phyloP scores from a whole-genome alignment of 2,797 vertebrate species.

The Perdix hodgsoniae region DNA sequence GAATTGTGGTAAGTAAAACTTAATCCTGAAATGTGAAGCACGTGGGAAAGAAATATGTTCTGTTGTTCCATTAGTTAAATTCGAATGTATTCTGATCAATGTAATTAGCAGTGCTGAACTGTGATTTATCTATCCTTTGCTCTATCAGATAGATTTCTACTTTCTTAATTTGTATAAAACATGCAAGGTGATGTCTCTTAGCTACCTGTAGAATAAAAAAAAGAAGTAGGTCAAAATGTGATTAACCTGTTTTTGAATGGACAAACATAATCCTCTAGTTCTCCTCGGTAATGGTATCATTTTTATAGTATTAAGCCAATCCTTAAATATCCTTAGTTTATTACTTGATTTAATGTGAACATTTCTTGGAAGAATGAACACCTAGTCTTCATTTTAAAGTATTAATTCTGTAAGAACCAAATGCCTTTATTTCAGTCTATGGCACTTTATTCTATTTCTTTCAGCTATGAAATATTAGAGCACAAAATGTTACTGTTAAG shows the following conservation, averaged over 20 bases:
- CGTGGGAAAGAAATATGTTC: not conserved
- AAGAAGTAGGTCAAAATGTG: not conserved
- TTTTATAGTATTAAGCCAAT: not conserved
- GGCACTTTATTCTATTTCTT: not conserved
- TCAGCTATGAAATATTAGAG: not conserved
- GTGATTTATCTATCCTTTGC: not conserved
- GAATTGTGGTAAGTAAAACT: not conserved
- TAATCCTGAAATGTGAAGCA: not conserved
- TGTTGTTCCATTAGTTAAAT: not conserved
- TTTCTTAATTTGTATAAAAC: not conserved
- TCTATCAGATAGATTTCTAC: not conserved
- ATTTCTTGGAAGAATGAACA: not conserved
- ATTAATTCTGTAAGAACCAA: not conserved
- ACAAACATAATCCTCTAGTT: not conserved
- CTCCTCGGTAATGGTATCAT: not conserved
- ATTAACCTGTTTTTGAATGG: not conserved
- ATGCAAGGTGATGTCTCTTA: not conserved
- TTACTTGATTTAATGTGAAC: not conserved
- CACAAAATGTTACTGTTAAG: slow-evolving; percentile 2
- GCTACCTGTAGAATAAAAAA: not conserved
- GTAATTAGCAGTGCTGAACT: not conserved
- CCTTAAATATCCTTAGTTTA: not conserved
- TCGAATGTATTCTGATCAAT: not conserved
- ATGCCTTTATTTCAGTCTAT: not conserved
- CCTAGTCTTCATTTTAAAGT: not conserved